Evolutionary conservation across 64 coral and sea anemone species (phyloP).

Genomic region (Dendronephthya gigantea): DNA sequence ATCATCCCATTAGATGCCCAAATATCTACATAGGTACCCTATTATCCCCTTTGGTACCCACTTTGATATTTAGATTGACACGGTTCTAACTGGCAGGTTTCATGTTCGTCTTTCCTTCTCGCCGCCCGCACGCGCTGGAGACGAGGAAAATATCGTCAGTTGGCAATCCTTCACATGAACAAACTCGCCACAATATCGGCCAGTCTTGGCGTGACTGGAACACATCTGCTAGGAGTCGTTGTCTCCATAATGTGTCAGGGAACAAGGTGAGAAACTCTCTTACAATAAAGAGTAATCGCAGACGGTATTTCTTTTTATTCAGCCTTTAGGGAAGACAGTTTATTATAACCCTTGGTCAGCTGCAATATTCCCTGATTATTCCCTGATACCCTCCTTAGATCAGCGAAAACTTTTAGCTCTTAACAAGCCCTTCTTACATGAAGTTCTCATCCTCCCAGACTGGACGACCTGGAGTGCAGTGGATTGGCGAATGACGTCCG

Average conservation of each 20-base stretch:
- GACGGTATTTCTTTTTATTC: too few relatives aligned
- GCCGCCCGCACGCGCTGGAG: constrained; percentile 72
- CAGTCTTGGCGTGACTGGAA: constrained; percentile 28
- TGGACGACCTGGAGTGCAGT: constrained; percentile 77
- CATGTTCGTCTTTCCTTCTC: constrained; percentile 60
- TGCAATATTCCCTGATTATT: too few relatives aligned
- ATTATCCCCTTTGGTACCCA: too few relatives aligned
- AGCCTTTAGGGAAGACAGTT: too few relatives aligned
- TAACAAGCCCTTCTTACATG: too few relatives aligned
- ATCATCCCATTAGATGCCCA: too few relatives aligned
- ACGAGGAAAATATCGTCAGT: constrained; percentile 54
- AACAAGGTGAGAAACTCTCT: constrained; percentile 41
- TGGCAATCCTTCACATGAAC: constrained; percentile 62
- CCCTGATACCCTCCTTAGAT: too few relatives aligned
- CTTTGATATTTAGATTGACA: too few relatives aligned
- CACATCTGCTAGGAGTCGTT: constrained; percentile 46
- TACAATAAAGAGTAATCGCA: too few relatives aligned
- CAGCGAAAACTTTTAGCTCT: not conserved
- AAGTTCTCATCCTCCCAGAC: constrained; percentile 29
- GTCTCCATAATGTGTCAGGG: constrained; percentile 78
- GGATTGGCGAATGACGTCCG: constrained; percentile 70
- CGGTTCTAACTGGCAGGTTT: too few relatives aligned
- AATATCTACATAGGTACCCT: too few relatives aligned
- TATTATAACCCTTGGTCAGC: too few relatives aligned
- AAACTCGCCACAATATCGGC: constrained; percentile 58